Evolutionary conservation across 2,888 invertebrate species (phyloP).

Genomic region (Macaria notata): DNA sequence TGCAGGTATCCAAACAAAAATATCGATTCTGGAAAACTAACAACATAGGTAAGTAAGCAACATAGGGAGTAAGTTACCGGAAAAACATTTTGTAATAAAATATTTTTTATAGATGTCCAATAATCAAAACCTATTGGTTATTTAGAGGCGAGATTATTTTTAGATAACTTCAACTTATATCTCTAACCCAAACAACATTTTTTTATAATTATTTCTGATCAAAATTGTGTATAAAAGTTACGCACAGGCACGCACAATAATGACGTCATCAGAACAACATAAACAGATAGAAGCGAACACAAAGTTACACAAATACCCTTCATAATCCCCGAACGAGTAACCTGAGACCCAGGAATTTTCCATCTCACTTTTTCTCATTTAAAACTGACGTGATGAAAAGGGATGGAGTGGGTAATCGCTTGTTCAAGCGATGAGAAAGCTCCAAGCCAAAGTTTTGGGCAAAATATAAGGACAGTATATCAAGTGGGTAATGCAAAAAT

Average conservation of each 20-base stretch:
- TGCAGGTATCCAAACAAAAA: no score
- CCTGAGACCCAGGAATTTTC: slow-evolving; percentile 19
- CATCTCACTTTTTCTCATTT: slow-evolving; percentile 18
- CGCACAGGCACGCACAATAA: not conserved
- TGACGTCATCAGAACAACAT: slow-evolving; percentile 35
- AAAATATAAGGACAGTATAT: slow-evolving; percentile 11
- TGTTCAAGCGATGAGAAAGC: slow-evolving; percentile 23
- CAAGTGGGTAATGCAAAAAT: not conserved
- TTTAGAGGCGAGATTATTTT: no score
- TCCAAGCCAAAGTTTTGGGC: slow-evolving; percentile 23
- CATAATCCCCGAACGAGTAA: slow-evolving; percentile 32
- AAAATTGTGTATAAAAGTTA: no score
- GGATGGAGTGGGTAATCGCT: slow-evolving; percentile 23
- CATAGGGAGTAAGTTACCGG: no score
- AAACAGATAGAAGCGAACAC: slow-evolving; percentile 33
- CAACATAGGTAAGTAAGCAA: no score
- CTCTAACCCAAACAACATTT: no score
- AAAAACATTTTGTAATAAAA: no score
- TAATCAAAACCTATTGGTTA: no score
- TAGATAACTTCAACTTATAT: no score
- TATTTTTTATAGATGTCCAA: no score
- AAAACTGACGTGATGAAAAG: slow-evolving; percentile 18
- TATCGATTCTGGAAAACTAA: no score
- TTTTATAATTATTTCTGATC: no score
- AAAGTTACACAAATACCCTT: slow-evolving; percentile 36